Conservation (phyloP, 2,888 invertebrate genomes). For the Carabus problematicus region DNA sequence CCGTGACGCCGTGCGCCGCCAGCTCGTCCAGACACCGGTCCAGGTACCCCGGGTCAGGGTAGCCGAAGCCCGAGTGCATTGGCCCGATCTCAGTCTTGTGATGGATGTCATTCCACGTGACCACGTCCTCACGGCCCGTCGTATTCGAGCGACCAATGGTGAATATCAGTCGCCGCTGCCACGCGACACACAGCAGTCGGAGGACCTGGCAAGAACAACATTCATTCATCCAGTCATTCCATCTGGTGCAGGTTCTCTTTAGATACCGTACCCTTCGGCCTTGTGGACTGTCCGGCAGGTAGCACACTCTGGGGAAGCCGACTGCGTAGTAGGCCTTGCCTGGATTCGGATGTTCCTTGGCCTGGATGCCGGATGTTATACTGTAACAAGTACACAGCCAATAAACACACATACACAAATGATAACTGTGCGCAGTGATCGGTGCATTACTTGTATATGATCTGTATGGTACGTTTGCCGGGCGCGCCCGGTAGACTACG, state of each 20-base stretch:
- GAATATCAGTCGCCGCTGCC: conserved; percentile 84
- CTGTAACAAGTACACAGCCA: too few species aligned
- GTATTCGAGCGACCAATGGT: conserved; percentile 87
- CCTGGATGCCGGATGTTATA: conserved; percentile 86
- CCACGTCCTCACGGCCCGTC: conserved; percentile 89
- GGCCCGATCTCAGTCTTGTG: conserved; percentile 81
- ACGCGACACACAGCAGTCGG: conserved; percentile 78
- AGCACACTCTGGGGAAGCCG: conserved; percentile 83
- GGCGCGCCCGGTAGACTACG: conserved; percentile 74
- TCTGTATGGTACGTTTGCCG: conserved; percentile 77
- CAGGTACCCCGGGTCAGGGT: conserved; percentile 80
- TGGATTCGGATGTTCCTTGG: conserved; percentile 78
- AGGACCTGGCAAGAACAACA: conserved; percentile 67
- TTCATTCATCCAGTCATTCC: too few species aligned
- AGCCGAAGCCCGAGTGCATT: conserved; percentile 65
- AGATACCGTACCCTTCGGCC: conserved; percentile 66
- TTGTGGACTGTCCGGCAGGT: conserved; percentile 83
- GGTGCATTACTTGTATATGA: conserved; percentile 83
- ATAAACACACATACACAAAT: conserved; percentile 30
- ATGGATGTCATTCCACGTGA: conserved; percentile 90
- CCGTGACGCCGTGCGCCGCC: conserved; percentile 65
- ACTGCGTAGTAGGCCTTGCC: conserved; percentile 88
- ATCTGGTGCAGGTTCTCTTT: too few species aligned
- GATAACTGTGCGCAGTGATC: not conserved
- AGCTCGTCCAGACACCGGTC: conserved; percentile 69